A percentile compares a stretch with the other conserved stretches of the same genome.
These are phyloP conservation scores for Merops nubicus DNA, from an alignment of 2,113 vertebrate species.

Conservation along the genomic window DNA sequence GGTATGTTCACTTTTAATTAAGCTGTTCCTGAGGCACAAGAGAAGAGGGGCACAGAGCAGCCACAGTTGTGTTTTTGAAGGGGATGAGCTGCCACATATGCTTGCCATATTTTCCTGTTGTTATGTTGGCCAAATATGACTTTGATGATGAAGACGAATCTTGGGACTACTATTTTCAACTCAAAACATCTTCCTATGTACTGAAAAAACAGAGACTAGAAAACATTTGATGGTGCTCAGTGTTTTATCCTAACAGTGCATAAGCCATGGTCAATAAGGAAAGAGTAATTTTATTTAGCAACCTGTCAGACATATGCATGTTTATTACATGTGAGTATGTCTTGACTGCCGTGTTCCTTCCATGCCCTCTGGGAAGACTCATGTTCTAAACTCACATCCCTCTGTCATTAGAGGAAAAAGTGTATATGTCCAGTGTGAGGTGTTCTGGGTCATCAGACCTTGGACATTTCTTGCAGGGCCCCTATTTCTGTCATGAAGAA, in stretches of 20 bases:
- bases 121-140: neutral
- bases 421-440: accelerated
- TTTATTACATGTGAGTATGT: neutral
- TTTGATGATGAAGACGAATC: neutral
- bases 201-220: neutral
- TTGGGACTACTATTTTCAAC: neutral
- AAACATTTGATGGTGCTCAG: neutral
- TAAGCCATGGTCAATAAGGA: neutral
- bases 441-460: neutral
- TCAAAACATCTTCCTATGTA: neutral
- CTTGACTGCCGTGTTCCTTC: neutral
- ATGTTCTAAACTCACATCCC: neutral
- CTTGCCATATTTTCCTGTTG: neutral
- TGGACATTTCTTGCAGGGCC: neutral
- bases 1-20: neutral
- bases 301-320: neutral
- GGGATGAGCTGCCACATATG: neutral
- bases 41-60: neutral
- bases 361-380: neutral
- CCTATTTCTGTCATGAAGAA: neutral
- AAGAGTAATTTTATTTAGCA: neutral
- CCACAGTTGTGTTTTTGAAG: neutral
- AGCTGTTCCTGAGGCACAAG: neutral
- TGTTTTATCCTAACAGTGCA: neutral
- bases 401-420: neutral